Conservation (phyloP, 2,113 vertebrate genomes). For the Oreocharis arfaki region DNA sequence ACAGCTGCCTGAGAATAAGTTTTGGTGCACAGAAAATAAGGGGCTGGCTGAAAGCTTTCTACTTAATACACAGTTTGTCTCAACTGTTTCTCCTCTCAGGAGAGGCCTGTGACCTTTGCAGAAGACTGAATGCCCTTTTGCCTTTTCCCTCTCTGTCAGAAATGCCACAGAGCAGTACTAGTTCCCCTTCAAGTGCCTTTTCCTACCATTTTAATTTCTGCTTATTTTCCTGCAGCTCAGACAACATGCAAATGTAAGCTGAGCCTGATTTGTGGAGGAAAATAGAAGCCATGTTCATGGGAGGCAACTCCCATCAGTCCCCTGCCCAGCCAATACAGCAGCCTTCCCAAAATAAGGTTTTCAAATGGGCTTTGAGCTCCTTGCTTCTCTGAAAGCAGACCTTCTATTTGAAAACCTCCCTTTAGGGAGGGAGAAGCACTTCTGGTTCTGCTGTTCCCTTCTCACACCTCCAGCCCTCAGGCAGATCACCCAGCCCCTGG, state of each 20-base stretch:
- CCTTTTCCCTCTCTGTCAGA: neutral
- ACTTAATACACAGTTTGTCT: neutral
- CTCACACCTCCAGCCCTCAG: neutral
- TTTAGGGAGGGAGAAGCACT: neutral
- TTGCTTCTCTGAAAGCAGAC: neutral
- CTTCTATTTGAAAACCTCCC: neutral
- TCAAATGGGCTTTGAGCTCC: neutral
- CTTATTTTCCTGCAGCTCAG: neutral
- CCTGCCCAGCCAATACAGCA: neutral
- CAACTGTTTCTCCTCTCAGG: neutral
- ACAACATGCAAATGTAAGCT: neutral
- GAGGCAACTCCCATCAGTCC: neutral
- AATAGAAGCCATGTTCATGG: neutral
- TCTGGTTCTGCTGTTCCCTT: neutral
- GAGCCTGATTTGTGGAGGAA: neutral
- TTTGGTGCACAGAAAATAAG: neutral
- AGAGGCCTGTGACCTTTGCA: neutral
- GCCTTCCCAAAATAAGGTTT: neutral
- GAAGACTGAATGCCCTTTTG: neutral
- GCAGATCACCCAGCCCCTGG: fast-evolving
- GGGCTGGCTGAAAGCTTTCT: neutral
- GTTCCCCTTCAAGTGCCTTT: neutral
- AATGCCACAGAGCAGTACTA: fast-evolving
- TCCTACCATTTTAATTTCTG: neutral
- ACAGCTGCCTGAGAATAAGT: neutral